Conservation (phyloP, 2,888 invertebrate genomes). For the Trissoscelio sp. region DNA sequence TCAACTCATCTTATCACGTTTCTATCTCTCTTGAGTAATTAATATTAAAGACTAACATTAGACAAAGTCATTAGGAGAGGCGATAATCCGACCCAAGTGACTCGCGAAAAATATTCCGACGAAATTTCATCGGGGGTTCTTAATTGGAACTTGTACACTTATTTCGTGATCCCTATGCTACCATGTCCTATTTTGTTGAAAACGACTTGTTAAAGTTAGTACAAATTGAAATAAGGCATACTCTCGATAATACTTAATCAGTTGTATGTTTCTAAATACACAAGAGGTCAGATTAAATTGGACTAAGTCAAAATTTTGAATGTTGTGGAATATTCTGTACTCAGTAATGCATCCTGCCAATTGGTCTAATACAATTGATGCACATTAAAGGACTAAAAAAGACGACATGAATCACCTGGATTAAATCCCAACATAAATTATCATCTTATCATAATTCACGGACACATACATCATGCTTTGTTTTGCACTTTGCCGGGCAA, state of each 20-base stretch:
- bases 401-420: constrained; percentile 12
- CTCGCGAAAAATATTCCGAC: neutral
- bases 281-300: too few species aligned
- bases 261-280: too few species aligned
- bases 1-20: neutral
- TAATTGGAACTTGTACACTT: neutral
- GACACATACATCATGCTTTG: constrained; percentile 4
- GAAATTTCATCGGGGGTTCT: neutral
- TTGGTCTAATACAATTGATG: neutral
- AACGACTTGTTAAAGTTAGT: too few species aligned
- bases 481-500: constrained; percentile 25
- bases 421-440: constrained; percentile 35
- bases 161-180: too few species aligned
- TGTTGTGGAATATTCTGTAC: too few species aligned
- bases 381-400: neutral
- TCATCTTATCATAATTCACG: constrained; percentile 20
- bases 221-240: too few species aligned
- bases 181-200: too few species aligned
- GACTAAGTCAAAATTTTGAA: too few species aligned
- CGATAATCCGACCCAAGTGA: neutral
- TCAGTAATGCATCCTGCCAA: neutral
- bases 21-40: neutral
- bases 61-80: neutral
- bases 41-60: neutral
- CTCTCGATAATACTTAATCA: too few species aligned